Percentiles rank a stretch among this genome's conserved stretches.
Conservation (phyloP, 2,888 invertebrate species). For the Plagodis dolabraria region DNA sequence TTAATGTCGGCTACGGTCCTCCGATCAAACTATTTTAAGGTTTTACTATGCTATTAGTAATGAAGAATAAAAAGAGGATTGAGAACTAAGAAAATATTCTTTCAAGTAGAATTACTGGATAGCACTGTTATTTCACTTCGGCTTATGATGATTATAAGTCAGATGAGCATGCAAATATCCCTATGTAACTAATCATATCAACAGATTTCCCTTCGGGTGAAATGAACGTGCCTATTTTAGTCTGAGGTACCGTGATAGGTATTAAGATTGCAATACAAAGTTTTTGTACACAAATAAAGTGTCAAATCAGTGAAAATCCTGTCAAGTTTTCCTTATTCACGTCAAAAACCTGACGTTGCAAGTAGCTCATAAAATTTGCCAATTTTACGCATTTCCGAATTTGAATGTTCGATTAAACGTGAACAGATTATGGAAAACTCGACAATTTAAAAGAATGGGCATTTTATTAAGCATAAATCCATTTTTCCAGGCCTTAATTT, state of each 20-base stretch:
- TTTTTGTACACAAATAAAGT: constrained; percentile 39
- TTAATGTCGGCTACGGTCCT: neutral
- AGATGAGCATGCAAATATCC: no score
- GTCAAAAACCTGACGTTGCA: constrained; percentile 45
- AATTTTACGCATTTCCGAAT: constrained; percentile 65
- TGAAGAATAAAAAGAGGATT: no score
- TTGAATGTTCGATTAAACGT: constrained; percentile 61
- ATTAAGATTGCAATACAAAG: neutral
- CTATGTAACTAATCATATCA: constrained; percentile 26
- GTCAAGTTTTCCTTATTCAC: constrained; percentile 37
- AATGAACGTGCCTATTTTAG: constrained; percentile 25
- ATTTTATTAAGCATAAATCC: constrained; percentile 51
- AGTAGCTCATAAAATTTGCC: constrained; percentile 54
- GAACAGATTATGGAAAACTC: constrained; percentile 51
- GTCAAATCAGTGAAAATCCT: constrained; percentile 40
- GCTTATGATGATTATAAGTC: no score
- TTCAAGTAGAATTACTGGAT: no score
- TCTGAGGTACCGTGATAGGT: constrained; percentile 21
- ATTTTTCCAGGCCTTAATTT: constrained; percentile 40
- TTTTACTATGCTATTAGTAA: no score
- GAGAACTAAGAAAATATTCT: no score
- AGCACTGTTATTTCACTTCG: no score
- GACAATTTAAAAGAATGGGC: constrained; percentile 60
- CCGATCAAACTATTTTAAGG: no score
- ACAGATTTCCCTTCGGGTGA: constrained; percentile 26